Conservation (phyloP, 2,888 invertebrate genomes). For the Mesorhabditis spiculigera region DNA sequence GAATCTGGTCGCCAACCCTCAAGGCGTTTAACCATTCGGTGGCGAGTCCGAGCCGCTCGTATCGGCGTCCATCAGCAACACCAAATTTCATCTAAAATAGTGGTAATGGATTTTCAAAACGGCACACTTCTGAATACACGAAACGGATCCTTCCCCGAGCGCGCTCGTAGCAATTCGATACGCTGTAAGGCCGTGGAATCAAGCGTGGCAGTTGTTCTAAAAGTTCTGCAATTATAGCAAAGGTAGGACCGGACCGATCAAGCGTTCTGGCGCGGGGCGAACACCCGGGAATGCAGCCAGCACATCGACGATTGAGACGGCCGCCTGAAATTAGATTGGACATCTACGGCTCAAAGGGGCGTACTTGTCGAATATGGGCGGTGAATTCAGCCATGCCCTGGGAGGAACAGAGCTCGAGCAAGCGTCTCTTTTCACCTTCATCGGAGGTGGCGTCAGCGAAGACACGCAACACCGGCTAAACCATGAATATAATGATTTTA, state of each 20-base stretch:
- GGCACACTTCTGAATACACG: constrained; percentile 70
- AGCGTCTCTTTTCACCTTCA: constrained; percentile 66
- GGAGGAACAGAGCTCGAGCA: constrained; percentile 72
- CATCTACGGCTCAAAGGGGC: not conserved
- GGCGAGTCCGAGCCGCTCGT: constrained; percentile 69
- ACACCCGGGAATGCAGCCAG: constrained; percentile 71
- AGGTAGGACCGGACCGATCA: constrained; percentile 59
- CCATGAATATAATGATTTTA: constrained; percentile 3
- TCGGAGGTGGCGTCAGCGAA: constrained; percentile 69
- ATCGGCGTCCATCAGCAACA: constrained; percentile 60
- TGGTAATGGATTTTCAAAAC: constrained; percentile 35
- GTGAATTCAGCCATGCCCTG: constrained; percentile 65
- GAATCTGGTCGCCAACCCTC: constrained; percentile 26
- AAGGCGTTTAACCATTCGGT: constrained; percentile 69
- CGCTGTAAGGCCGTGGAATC: constrained; percentile 77
- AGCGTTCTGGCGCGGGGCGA: constrained; percentile 68
- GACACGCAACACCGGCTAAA: constrained; percentile 69
- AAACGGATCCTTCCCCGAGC: constrained; percentile 64
- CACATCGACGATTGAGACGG: constrained; percentile 69
- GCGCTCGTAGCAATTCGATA: constrained; percentile 61
- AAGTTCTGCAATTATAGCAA: constrained; percentile 52
- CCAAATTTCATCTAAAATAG: constrained; percentile 14
- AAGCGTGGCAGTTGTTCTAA: constrained; percentile 73
- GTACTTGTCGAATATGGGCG: constrained; percentile 21
- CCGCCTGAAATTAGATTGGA: constrained; percentile 58